Conservation (phyloP, 2,888 invertebrate species). For the Drosophila merina region DNA sequence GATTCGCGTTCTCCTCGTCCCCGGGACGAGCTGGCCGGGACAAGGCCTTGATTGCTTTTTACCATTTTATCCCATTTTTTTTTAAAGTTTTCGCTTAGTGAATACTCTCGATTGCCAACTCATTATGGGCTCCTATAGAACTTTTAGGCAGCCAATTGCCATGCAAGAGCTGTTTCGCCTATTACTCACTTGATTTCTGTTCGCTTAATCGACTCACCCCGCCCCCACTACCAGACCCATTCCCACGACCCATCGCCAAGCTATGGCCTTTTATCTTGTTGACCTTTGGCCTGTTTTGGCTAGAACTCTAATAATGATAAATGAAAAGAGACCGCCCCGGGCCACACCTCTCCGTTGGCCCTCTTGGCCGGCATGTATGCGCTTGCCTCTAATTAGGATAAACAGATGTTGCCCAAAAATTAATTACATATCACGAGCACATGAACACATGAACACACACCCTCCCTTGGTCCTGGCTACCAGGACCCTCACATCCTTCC, state of each 20-base stretch:
- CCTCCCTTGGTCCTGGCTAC: slow-evolving; percentile 18
- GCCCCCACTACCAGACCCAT: neutral
- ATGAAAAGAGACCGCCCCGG: slow-evolving; percentile 36
- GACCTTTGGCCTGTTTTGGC: slow-evolving; percentile 14
- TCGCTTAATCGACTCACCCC: slow-evolving; percentile 27
- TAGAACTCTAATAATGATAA: slow-evolving; percentile 44
- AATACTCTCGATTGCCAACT: slow-evolving; percentile 16
- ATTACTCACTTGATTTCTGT: slow-evolving; percentile 44
- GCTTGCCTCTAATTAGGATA: slow-evolving; percentile 71
- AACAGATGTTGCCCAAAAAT: slow-evolving; percentile 76
- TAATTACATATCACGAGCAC: slow-evolving; percentile 75
- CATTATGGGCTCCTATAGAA: slow-evolving; percentile 11
- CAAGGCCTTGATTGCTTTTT: slow-evolving; percentile 59
- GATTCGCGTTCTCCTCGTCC: slow-evolving; percentile 10
- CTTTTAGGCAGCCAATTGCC: slow-evolving; percentile 13
- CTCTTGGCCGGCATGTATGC: slow-evolving; percentile 11
- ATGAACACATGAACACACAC: slow-evolving; percentile 38
- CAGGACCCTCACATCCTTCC: neutral
- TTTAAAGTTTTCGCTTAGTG: slow-evolving; percentile 42
- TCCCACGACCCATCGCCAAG: neutral
- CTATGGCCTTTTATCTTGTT: slow-evolving; percentile 19
- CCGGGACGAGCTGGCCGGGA: slow-evolving; percentile 32
- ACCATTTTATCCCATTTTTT: slow-evolving; percentile 15
- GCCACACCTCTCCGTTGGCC: slow-evolving; percentile 17
- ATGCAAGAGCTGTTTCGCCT: slow-evolving; percentile 30